Conservation (phyloP, 2,888 invertebrate genomes). For the Digitonthophagus gazella region DNA sequence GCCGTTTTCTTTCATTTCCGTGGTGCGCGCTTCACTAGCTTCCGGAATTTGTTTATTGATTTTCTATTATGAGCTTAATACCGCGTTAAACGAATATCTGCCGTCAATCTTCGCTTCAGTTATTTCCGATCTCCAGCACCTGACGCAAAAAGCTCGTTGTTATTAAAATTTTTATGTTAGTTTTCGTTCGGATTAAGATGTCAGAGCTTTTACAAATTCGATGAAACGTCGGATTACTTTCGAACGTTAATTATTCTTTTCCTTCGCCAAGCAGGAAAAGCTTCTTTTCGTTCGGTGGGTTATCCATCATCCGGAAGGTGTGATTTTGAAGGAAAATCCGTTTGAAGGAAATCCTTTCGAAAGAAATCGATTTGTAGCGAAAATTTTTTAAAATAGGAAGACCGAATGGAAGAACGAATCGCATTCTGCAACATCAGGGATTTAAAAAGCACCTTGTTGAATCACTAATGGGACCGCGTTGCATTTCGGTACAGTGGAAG, state of each 20-base stretch:
- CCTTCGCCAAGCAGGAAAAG: too few species aligned
- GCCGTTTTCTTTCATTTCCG: background rate
- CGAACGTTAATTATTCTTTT: too few species aligned
- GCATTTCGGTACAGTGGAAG: background rate
- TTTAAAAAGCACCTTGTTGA: background rate
- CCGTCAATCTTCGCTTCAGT: background rate
- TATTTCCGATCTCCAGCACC: background rate
- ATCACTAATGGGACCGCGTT: background rate
- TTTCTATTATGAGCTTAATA: background rate
- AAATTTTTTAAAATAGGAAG: background rate
- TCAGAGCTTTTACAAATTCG: too few species aligned
- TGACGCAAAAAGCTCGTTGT: too few species aligned
- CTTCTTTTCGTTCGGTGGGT: background rate
- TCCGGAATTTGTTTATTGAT: background rate
- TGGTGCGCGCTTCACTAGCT: background rate
- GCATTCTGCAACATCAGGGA: background rate
- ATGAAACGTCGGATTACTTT: too few species aligned
- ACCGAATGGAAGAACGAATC: background rate
- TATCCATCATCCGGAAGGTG: background rate
- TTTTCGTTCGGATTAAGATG: too few species aligned
- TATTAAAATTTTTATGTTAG: background rate
- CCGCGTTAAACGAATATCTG: background rate
- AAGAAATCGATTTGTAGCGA: too few species aligned
- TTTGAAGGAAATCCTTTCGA: too few species aligned
- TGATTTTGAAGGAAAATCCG: background rate